These are phyloP conservation scores for Heliconius eleuchia DNA, from an alignment of 1,140 invertebrate species.

Conservation along the genomic window DNA sequence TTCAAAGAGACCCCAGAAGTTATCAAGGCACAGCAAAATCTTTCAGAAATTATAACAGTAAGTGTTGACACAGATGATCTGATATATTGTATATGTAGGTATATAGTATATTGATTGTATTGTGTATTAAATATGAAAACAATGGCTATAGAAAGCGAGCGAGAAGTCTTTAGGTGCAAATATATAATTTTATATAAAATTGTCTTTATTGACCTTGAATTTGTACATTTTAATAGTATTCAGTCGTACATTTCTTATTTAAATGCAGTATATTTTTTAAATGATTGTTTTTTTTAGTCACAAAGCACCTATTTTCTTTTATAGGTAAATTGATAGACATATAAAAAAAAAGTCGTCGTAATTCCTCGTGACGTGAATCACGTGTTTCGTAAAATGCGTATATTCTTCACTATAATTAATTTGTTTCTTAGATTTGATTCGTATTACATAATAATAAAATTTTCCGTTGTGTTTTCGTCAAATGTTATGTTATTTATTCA, in stretches of 20 bases:
- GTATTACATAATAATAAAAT: too few relatives aligned
- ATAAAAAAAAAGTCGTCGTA: background rate
- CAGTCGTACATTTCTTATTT: too few relatives aligned
- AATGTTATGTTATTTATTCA: too few relatives aligned
- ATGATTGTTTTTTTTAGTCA: too few relatives aligned
- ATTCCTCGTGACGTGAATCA: background rate
- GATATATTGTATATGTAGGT: background rate
- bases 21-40: slow-evolving; percentile 64
- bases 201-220: background rate
- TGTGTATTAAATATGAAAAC: background rate
- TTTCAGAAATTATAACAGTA: slow-evolving; percentile 59
- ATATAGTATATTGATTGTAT: background rate
- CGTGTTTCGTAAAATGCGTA: background rate
- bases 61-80: slow-evolving; percentile 37
- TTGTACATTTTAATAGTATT: background rate
- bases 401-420: background rate
- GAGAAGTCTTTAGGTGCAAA: background rate
- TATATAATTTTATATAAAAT: background rate
- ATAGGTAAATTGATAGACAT: too few relatives aligned
- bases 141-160: background rate
- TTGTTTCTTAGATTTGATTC: too few relatives aligned
- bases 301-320: too few relatives aligned
- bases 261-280: too few relatives aligned
- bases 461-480: too few relatives aligned
- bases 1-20: slow-evolving; percentile 66